Base-by-base conservation (phyloP, 2,888 invertebrate genomes). In the Ernsta delagoae region DNA sequence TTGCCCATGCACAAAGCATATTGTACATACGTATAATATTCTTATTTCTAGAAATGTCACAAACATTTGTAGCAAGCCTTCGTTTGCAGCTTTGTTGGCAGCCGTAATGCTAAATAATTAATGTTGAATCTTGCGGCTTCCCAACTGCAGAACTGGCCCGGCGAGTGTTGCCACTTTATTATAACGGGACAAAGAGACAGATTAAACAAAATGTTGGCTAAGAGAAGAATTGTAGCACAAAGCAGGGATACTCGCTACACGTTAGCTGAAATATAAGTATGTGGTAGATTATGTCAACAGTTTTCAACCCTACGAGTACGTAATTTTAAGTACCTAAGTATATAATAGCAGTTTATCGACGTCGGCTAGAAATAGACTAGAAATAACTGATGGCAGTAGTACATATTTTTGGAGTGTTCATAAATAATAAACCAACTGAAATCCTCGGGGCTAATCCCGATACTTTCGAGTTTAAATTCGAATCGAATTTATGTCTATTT, bases 101-200 rank as follows among this genome's bases (percentile, higher is more conserved):
- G 8, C 57, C 39, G 34, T 59, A 59, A 59, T 59, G 74, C 73
- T 81, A 75, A 78, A 82, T 81, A 78, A 82, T 80, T 79, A 79
- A 81, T 78, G 76, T 70, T 65, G 73, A 74, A 77, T 77, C 76
- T 74, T 73, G 75, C 74, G 62, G 74, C 61, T 73, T 71, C 73
- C 64, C 70, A 71, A 53, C 53, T 34, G 53, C 41, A n/a, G 43
- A 72, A 70, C 65, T 69, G 70, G 70, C 65, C 70, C 48, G 70
- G 69, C 63, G 71, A 59, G 57, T 59, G 61, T 59, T 43, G 48
- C 65, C 65, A 60, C 53, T 69, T 69, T 70, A 71, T 71, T 69
- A 66, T 65, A 70, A 63, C 50, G 59, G 70, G 65, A 73, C 68
- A 70, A 71, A 73, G 70, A 66, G 71, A 69, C 69, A 68, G 70